Base-by-base conservation (phyloP, 2,113 vertebrate species). In the Carassius gibelio region DNA sequence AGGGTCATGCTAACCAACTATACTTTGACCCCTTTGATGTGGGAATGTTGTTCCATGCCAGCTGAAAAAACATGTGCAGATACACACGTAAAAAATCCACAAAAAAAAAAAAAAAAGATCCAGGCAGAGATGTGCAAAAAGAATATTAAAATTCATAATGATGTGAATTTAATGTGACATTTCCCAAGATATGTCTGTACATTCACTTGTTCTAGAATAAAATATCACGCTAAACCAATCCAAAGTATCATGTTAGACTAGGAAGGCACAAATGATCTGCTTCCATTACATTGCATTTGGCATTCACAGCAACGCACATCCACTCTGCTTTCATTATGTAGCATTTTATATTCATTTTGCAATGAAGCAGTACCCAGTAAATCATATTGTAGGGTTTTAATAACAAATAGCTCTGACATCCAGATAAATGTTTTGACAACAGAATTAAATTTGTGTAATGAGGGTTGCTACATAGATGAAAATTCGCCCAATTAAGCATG, bases 371-470 rank as follows among this genome's bases (percentile, higher is more conserved):
- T 21, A 50, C 23, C 23, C 23, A 30, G 61, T 17, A 26, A 81
- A 68, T 66, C 61, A 66, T 66, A 66, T 50, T 26, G 23, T 52
- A 45, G 61, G 23, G 23, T 52, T 26, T 52, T 81, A 81, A 21
- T 38, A 52, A 34, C 8, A 66, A 81, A 81, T 76, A 55, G 48
- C 48, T 76, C 23, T 55, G 75, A 59, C 30, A 4, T 80, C 30
- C 36, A 80, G 42, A 50, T 23, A 66, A 81, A 66, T 81, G 38
- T 81, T 81, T 66, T 81, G 59, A 81, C 36, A 48, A 50, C 78
- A 66, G n/a, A 66, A 19, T 81, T 64, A 48, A 36, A 80, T 64
- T 48, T 80, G 38, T 45, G n/a, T 64, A 30, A 80, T 78, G 13
- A 64, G 17, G 38, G 38, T 48, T 66, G 42, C 38, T 45, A 66